Evolutionary conservation across 2,888 invertebrate species (phyloP), one percentile per base, ranked within the genome.

Genomic region (Steromphala cineraria): DNA sequence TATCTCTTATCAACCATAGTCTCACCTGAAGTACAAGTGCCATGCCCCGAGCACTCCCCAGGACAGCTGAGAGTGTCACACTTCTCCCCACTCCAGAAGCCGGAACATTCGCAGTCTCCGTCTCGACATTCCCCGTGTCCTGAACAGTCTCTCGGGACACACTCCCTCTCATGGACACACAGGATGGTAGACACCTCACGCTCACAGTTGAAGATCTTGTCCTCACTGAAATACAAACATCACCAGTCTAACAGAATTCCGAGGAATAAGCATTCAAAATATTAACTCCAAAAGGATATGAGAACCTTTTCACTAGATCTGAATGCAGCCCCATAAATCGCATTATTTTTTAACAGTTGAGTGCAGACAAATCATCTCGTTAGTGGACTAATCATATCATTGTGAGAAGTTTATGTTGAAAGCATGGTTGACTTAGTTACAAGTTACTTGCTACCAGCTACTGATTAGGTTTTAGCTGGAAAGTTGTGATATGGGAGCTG

Each of bases 161-260:
- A 92, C 10, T 84, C 84, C 1, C 91, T 91, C 46, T 90, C 88
- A 84, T 92, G 92, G 46, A 92, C 92, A 88, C 93, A 93, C 7
- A 93, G 80, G 62, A 93, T 86, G 21, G 92, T 92, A 17, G 91
- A 88, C 19, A 93, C 92, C 62, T 90, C 85, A 75, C 92, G 86
- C 0, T 86, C 89, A 88, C 92, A 92, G 15, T 88, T 85, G 82
- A 90, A 92, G n/a, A 75, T 78, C 4, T 83, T 83, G 81, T 90
- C 87, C 17, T 80, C 77, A 53, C 86, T 84, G 80, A 8, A 76
- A 40, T 36, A 75, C 13, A 52, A 19, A 40, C 62, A 76, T 24
- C 1, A 17, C 7, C 24, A 71, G 7, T 36, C 4, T 2, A 4
- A 36, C 36, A 36, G 2, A 4, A 36, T 36, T 36, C 36, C 7